phyloP scores from a whole-genome alignment of 1,140 invertebrate genomes.

The Temnothorax nylanderi region DNA sequence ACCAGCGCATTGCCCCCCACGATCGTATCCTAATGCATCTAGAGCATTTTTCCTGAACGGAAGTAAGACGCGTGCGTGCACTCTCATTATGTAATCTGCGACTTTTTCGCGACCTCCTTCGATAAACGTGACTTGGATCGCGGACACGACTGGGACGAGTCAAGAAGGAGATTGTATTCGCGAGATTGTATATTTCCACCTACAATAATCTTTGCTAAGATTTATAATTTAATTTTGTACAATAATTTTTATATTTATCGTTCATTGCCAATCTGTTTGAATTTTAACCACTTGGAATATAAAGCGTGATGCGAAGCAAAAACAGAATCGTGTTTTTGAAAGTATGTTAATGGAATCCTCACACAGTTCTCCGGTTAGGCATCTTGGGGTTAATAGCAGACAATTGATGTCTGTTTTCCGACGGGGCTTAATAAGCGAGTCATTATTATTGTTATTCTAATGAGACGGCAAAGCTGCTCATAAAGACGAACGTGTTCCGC shows the following conservation, averaged over 20 bases:
- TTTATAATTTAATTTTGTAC: not conserved
- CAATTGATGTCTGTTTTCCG: not conserved
- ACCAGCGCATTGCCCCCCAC: not conserved
- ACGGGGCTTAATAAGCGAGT: constrained; percentile 9
- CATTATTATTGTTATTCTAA: constrained; percentile 32
- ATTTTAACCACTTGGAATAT: not conserved
- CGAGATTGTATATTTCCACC: not conserved
- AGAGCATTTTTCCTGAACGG: constrained; percentile 24
- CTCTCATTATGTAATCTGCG: not conserved
- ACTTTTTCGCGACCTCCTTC: constrained; percentile 5
- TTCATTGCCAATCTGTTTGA: not conserved
- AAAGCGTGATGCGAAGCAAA: not conserved
- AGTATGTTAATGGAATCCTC: not conserved
- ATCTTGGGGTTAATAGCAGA: constrained; percentile 8
- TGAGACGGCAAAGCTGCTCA: constrained; percentile 16
- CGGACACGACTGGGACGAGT: not conserved
- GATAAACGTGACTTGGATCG: constrained; percentile 1
- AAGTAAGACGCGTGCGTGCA: constrained; percentile 6
- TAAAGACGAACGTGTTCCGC: constrained; percentile 18
- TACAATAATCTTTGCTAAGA: not conserved
- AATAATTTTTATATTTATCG: not conserved
- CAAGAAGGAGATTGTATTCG: not conserved
- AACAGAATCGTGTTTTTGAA: not conserved
- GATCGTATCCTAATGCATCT: constrained; percentile 7
- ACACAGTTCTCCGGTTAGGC: not conserved